Evolutionary conservation across 1,140 invertebrate genomes (phyloP).

Genomic region (Ceratina calcarata): DNA sequence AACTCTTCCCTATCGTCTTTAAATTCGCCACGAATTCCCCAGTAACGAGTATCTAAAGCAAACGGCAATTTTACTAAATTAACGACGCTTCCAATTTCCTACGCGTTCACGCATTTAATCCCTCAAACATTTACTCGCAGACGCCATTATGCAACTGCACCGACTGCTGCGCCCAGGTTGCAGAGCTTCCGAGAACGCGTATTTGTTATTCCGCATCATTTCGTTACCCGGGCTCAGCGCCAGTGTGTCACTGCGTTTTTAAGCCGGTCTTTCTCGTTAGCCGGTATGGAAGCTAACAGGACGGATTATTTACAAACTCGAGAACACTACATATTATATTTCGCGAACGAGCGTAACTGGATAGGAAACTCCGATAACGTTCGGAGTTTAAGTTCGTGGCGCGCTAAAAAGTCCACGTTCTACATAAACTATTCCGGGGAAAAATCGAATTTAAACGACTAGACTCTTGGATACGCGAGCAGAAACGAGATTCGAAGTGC

Average conservation of each 20-base stretch:
- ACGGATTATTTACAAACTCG: not conserved
- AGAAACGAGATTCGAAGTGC: constrained; percentile 9
- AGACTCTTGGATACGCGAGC: not conserved
- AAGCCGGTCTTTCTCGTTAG: not conserved
- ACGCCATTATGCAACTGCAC: not conserved
- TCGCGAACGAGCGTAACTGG: not conserved
- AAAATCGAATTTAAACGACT: constrained; percentile 17
- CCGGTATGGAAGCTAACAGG: not conserved
- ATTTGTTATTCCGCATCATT: not conserved
- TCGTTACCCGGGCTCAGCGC: not conserved
- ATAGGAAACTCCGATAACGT: not conserved
- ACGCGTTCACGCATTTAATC: too few species aligned
- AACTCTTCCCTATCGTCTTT: too few species aligned
- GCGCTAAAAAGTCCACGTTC: not conserved
- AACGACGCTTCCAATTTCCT: too few species aligned
- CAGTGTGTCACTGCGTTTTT: not conserved
- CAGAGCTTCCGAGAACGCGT: too few species aligned
- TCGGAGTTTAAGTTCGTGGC: not conserved
- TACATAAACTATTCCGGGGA: not conserved
- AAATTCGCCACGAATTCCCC: too few species aligned
- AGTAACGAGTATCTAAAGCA: too few species aligned
- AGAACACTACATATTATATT: not conserved
- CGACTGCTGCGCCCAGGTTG: too few species aligned
- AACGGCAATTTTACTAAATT: too few species aligned
- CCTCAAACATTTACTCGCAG: too few species aligned